phyloP scores from a whole-genome alignment of 2,113 vertebrate species.

The Phaethornis superciliosus region DNA sequence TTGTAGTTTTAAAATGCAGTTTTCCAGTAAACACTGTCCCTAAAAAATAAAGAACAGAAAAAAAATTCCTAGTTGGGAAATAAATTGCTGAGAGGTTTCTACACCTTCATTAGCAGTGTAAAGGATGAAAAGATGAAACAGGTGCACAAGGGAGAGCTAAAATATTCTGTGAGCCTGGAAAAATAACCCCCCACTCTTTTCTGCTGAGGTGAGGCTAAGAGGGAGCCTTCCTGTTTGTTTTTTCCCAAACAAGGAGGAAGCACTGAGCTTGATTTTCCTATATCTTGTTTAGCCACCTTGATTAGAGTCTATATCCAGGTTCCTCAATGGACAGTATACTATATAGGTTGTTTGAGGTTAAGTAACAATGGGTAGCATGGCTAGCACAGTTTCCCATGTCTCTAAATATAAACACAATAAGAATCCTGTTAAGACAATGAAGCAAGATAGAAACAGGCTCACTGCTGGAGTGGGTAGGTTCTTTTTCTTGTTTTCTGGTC shows the following conservation, averaged over 20 bases:
- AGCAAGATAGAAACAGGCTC: conserved; percentile 51
- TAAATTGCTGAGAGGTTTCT: not conserved
- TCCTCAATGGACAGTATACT: conserved; percentile 1
- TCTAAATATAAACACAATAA: conserved; percentile 73
- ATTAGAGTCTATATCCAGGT: conserved; percentile 20
- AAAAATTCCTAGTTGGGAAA: not conserved
- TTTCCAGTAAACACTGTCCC: not conserved
- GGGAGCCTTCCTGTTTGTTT: conserved; percentile 49
- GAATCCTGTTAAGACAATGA: conserved; percentile 70
- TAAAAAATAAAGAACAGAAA: not conserved
- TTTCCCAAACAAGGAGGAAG: conserved; percentile 57
- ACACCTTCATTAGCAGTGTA: not conserved
- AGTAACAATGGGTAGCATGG: conserved; percentile 62
- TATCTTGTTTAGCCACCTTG: conserved; percentile 63
- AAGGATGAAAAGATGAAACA: conserved; percentile 30
- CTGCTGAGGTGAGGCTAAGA: conserved; percentile 14
- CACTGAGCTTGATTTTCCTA: conserved; percentile 56
- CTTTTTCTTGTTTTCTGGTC: conserved; percentile 63
- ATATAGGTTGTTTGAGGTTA: conserved; percentile 71
- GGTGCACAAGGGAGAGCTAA: conserved; percentile 3
- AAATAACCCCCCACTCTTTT: not conserved
- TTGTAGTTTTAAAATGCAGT: not conserved
- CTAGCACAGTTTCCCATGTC: conserved; percentile 69
- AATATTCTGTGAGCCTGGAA: not conserved
- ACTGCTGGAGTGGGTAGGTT: not conserved